Conservation (phyloP, 2,888 invertebrate genomes). For the Notodonta dromedarius region DNA sequence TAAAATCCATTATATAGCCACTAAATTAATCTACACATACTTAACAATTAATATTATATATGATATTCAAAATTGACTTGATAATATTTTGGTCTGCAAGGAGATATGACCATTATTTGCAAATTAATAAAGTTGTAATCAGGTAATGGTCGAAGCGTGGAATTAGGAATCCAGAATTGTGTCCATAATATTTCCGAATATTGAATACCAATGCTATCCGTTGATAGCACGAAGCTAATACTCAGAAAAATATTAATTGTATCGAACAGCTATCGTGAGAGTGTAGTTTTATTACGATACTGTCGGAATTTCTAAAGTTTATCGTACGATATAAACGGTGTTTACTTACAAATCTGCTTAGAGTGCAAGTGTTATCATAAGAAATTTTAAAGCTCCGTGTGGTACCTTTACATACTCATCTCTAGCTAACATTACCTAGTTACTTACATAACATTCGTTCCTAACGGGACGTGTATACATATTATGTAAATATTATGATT, state of each 20-base stretch:
- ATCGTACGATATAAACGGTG: conserved; percentile 54
- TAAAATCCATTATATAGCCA: conserved; percentile 59
- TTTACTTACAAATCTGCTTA: conserved; percentile 76
- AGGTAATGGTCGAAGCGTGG: conserved; percentile 37
- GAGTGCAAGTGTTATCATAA: conserved; percentile 83
- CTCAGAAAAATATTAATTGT: conserved; percentile 21
- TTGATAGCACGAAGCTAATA: conserved; percentile 24
- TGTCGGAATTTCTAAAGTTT: conserved; percentile 44
- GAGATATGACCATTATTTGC: conserved; percentile 55
- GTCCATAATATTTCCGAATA: conserved; percentile 16
- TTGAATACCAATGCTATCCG: conserved; percentile 16
- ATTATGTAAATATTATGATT: conserved; percentile 81
- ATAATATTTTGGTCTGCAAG: conserved; percentile 73
- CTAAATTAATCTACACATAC: conserved; percentile 67
- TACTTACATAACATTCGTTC: conserved; percentile 82
- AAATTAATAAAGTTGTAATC: conserved; percentile 32
- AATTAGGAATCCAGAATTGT: conserved; percentile 14
- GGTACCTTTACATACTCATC: conserved; percentile 78
- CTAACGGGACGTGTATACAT: conserved; percentile 84
- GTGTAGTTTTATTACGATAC: conserved; percentile 3
- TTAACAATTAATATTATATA: conserved; percentile 64
- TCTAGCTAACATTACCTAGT: conserved; percentile 80
- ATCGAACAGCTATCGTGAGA: not conserved
- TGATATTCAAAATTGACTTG: conserved; percentile 80
- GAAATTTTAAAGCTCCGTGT: conserved; percentile 84